Conservation (phyloP, 2,113 vertebrate species). For the Noturus placidus region DNA sequence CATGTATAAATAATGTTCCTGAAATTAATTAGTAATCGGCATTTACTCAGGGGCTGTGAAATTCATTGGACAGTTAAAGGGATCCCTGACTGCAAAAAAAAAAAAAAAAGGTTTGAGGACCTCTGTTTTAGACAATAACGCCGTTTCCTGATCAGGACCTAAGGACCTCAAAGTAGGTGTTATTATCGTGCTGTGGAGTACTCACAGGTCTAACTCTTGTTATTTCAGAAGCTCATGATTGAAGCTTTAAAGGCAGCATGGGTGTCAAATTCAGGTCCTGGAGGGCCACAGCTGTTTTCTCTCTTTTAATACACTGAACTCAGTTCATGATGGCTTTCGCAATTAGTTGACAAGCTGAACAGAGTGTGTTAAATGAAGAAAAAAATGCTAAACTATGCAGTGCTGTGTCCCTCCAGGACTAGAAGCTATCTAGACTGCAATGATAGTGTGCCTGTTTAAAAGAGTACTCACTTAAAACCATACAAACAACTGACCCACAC, state of each 20-base stretch:
- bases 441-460: background rate
- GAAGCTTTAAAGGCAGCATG: conserved; percentile 4
- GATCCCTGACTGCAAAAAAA: background rate
- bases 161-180: background rate
- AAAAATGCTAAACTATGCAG: background rate
- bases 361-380: conserved; percentile 6
- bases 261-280: conserved; percentile 14
- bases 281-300: conserved; percentile 20
- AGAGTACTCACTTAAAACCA: background rate
- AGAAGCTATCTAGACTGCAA: background rate
- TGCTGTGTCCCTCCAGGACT: background rate
- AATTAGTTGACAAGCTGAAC: conserved; percentile 1
- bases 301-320: background rate
- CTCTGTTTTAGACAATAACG: background rate
- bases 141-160: background rate
- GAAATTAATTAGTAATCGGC: background rate
- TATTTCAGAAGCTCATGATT: conserved; percentile 14
- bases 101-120: background rate
- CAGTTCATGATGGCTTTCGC: background rate
- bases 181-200: background rate
- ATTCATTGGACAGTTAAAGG: background rate
- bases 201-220: background rate
- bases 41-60: background rate
- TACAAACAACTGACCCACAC: background rate
- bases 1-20: background rate